A percentile compares a stretch with the other conserved stretches of the same genome.
phyloP scores from a whole-genome alignment of 64 coral and sea anemone genomes.

The Stichodactyla mertensii region DNA sequence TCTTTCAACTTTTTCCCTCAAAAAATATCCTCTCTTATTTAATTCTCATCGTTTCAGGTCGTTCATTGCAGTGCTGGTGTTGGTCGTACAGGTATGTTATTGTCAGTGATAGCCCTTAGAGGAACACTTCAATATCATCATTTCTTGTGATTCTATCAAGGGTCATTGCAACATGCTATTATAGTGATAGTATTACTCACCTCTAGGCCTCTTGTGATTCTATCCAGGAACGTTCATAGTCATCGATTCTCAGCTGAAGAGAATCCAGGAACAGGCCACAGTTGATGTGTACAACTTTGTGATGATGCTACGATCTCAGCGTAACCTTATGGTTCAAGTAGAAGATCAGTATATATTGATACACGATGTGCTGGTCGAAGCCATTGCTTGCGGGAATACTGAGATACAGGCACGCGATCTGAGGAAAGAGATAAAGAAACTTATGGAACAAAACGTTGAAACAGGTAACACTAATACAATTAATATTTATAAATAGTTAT shows the following conservation, averaged over 20 bases:
- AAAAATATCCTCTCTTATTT: background rate
- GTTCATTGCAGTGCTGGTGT: slow-evolving; percentile 77
- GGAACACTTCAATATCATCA: background rate
- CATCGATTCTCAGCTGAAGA: slow-evolving; percentile 76
- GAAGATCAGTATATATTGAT: slow-evolving; percentile 94
- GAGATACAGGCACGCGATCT: slow-evolving; percentile 77
- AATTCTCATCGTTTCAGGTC: slow-evolving; percentile 24
- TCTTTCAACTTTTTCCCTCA: background rate
- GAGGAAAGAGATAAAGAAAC: slow-evolving; percentile 32
- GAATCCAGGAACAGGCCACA: slow-evolving; percentile 62
- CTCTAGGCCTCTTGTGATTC: background rate
- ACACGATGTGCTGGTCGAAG: slow-evolving; percentile 75
- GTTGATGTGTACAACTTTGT: slow-evolving; percentile 86
- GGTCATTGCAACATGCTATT: slow-evolving; percentile 10
- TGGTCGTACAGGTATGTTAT: slow-evolving; percentile 55
- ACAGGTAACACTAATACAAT: slow-evolving; percentile 31
- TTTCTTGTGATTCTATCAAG: background rate
- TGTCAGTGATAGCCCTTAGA: too few relatives aligned
- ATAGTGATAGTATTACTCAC: background rate
- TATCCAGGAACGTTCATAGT: slow-evolving; percentile 61
- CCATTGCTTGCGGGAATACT: slow-evolving; percentile 77
- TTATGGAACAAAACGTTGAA: slow-evolving; percentile 49
- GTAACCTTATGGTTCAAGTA: slow-evolving; percentile 88
- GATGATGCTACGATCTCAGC: slow-evolving; percentile 62
- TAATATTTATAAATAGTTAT: too few relatives aligned